phyloP scores from a whole-genome alignment of 2,888 invertebrate species.

The Leucophora obtusa region DNA sequence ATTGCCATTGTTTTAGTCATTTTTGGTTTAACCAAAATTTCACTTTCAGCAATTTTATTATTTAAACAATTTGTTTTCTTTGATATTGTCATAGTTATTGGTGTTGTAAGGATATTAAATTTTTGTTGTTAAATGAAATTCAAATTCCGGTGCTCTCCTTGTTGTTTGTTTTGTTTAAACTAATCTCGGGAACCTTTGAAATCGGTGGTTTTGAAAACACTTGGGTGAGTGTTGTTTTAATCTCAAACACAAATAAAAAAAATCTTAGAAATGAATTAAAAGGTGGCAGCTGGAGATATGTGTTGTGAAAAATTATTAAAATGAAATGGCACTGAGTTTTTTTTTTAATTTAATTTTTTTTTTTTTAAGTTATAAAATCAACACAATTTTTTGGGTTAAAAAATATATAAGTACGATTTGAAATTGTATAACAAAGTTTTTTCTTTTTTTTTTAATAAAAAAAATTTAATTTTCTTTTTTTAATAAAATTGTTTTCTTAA shows the following conservation, averaged over 20 bases:
- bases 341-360: conserved; percentile 4
- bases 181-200: neutral
- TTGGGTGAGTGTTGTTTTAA: neutral
- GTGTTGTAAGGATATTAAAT: neutral
- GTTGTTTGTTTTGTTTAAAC: neutral
- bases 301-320: neutral
- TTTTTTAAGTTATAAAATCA: conserved; percentile 45
- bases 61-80: conserved; percentile 53
- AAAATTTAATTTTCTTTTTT: neutral
- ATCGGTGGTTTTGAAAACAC: conserved; percentile 47
- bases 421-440: neutral
- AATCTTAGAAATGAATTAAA: neutral
- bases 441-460: neutral
- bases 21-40: conserved; percentile 44
- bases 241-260: neutral
- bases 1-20: conserved; percentile 38
- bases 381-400: neutral
- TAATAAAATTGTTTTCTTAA: conserved; percentile 19
- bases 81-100: conserved; percentile 53
- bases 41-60: conserved; percentile 58
- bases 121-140: neutral
- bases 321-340: conserved; percentile 55
- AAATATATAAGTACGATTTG: conserved; percentile 9
- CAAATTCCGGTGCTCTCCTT: neutral
- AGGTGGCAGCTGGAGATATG: conserved; percentile 71